These are phyloP conservation scores for Cyphomyrmex costatus DNA, from an alignment of 1,140 invertebrate species.

Conservation along the genomic window DNA sequence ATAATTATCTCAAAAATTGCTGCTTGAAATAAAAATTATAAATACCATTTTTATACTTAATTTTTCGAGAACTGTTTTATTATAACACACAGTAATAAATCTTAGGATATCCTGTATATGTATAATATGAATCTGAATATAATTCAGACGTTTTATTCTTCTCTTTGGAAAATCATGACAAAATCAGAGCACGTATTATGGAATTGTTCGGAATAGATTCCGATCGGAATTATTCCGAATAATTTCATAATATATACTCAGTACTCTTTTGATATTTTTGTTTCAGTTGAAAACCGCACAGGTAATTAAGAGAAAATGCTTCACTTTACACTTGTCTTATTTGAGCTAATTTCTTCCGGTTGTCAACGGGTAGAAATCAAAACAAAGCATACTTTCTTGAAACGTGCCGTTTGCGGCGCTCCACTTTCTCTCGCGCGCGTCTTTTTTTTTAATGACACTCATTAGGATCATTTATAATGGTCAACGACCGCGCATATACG, in stretches of 20 bases:
- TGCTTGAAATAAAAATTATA: too few relatives aligned
- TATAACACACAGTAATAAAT: too few relatives aligned
- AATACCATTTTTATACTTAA: too few relatives aligned
- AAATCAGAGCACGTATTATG: neutral
- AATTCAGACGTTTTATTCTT: neutral
- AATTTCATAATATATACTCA: too few relatives aligned
- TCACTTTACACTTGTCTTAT: neutral
- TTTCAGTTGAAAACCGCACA: neutral
- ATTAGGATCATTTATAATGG: conserved; percentile 70
- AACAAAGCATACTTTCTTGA: conserved; percentile 74
- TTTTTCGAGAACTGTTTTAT: too few relatives aligned
- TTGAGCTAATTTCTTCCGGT: conserved; percentile 19
- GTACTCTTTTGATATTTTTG: neutral
- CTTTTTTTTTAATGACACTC: conserved; percentile 73
- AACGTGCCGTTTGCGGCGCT: conserved; percentile 63
- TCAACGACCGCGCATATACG: conserved; percentile 36
- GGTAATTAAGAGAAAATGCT: conserved; percentile 14
- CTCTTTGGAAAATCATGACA: neutral
- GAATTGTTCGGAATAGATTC: too few relatives aligned
- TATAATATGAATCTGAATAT: neutral
- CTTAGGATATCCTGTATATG: too few relatives aligned
- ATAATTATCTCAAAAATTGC: too few relatives aligned
- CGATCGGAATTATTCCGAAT: too few relatives aligned
- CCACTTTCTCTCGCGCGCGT: conserved; percentile 76
- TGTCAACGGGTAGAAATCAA: conserved; percentile 66